phyloP scores from a whole-genome alignment of 2,888 invertebrate genomes.

The Petrophora chlorosata region DNA sequence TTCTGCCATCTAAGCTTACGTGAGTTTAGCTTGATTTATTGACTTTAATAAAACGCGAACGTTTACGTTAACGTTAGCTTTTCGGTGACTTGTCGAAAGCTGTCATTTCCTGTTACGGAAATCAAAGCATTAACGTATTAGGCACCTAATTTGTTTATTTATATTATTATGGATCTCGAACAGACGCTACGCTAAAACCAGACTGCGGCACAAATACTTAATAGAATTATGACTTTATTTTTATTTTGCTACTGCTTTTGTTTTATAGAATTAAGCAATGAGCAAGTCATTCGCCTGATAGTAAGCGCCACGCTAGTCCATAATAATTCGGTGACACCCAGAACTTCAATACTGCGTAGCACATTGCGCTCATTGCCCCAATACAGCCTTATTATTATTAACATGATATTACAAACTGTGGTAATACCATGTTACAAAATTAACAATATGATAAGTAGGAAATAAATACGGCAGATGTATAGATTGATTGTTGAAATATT shows the following conservation, averaged over 20 bases:
- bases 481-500: conserved; percentile 65
- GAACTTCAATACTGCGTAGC: no score
- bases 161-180: no score
- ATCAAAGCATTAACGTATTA: conserved; percentile 1
- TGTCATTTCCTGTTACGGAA: conserved; percentile 9
- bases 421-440: background rate
- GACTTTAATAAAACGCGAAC: conserved; percentile 52
- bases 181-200: no score
- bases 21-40: conserved; percentile 37
- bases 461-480: conserved; percentile 32
- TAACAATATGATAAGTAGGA: background rate
- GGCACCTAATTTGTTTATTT: background rate
- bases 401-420: background rate
- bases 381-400: no score
- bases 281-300: no score
- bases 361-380: no score
- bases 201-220: no score
- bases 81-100: conserved; percentile 9
- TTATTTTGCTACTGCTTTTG: no score
- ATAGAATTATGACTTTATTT: no score
- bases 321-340: no score
- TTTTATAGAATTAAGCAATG: no score
- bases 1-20: conserved; percentile 54
- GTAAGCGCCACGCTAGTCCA: no score
- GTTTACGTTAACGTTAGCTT: conserved; percentile 12